phyloP scores from a whole-genome alignment of 2,113 vertebrate species.

The Pica pica region DNA sequence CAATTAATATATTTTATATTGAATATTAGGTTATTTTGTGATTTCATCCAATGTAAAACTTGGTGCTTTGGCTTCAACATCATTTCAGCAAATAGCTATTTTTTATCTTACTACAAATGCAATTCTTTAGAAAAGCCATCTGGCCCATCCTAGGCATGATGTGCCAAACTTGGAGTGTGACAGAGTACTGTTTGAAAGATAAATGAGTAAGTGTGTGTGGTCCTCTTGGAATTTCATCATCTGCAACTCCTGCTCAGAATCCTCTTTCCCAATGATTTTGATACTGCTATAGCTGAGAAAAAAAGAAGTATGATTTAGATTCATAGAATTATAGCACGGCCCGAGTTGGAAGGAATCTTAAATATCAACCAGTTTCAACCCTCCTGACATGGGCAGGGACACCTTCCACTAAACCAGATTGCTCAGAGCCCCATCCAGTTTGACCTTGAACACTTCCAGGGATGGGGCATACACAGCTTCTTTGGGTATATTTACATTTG shows the following conservation, averaged over 20 bases:
- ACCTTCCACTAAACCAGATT: background rate
- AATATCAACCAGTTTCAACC: background rate
- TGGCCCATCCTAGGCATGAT: background rate
- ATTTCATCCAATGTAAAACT: background rate
- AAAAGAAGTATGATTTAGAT: background rate
- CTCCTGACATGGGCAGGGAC: background rate
- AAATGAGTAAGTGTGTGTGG: background rate
- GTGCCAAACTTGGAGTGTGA: background rate
- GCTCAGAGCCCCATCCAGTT: background rate
- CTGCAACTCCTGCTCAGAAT: background rate
- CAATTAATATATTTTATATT: background rate
- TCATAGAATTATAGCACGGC: background rate
- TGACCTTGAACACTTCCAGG: background rate
- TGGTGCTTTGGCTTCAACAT: background rate
- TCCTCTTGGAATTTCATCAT: background rate
- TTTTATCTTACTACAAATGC: background rate
- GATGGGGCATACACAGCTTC: background rate
- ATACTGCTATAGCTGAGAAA: background rate
- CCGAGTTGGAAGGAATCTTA: background rate
- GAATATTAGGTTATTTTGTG: background rate
- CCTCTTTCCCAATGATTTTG: background rate
- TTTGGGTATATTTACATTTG: background rate
- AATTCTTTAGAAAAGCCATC: constrained; percentile 8
- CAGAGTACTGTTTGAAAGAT: background rate
- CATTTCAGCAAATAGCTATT: background rate